phyloP scores from a whole-genome alignment of 2,888 invertebrate species.

The Pristionchus fissidentatus region DNA sequence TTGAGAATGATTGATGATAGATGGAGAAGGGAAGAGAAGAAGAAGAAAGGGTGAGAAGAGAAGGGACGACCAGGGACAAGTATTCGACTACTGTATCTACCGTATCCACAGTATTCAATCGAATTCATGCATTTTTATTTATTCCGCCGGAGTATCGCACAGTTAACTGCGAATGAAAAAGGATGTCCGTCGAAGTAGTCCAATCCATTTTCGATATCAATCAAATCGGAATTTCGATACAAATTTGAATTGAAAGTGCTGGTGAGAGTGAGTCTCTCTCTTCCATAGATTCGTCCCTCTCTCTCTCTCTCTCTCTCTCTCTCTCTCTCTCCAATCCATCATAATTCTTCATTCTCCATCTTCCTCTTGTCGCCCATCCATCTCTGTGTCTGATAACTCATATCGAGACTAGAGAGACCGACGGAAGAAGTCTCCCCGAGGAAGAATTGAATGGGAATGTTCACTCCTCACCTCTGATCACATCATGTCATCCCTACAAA shows the following conservation, averaged over 20 bases:
- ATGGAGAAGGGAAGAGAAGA: neutral
- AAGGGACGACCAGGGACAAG: too few species aligned
- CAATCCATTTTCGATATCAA: too few species aligned
- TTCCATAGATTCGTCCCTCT: too few species aligned
- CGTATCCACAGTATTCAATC: constrained; percentile 17
- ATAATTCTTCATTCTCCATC: constrained; percentile 43
- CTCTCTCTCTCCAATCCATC: constrained; percentile 37
- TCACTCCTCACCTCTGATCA: neutral
- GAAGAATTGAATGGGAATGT: neutral
- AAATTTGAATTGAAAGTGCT: too few species aligned
- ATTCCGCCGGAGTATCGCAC: neutral
- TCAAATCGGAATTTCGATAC: too few species aligned
- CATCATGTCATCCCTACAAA: neutral
- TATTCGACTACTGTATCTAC: constrained; percentile 33
- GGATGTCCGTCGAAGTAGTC: too few species aligned
- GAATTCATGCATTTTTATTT: neutral
- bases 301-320: neutral
- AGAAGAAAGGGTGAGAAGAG: too few species aligned
- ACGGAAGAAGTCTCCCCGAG: neutral
- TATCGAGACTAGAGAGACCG: neutral
- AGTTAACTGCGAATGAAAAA: too few species aligned
- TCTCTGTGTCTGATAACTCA: constrained; percentile 39
- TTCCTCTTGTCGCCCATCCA: constrained; percentile 30
- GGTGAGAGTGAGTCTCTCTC: too few species aligned
- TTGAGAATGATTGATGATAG: neutral